Evolutionary conservation across 1,140 invertebrate species (phyloP), one percentile per base, ranked within the genome.

Genomic region (Bactericera cockerelli): DNA sequence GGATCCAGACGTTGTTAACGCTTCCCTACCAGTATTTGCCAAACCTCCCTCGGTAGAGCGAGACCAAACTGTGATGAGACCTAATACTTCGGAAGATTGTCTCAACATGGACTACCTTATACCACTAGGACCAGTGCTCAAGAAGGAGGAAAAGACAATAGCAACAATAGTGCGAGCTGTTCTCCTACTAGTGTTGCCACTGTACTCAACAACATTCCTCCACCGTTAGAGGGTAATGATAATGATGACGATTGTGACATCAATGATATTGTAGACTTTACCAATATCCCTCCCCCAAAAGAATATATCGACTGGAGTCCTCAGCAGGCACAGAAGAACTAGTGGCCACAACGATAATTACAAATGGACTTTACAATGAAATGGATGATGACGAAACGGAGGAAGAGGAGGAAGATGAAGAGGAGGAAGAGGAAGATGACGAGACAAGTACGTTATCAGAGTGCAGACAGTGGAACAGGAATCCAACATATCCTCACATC

Each of bases 1-100:
- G 79, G 86, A 57, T 57, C 56, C 56, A 57, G 56, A 57, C 36
- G 56, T 57, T 3, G 33, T 57, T 13, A 57, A 33, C 19, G 26
- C 56, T 6, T 33, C 56, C 14, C 26, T 57, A 10, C 56, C 56
- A 4, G 26, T 57, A 14, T 57, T 57, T 33, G 26, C 26, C 3
- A 26, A 33, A 19, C 56, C 56, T 31, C 56, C 56, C 19, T 57
- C 56, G 4, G 26, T 33, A 31, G 56, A 57, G 21, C 24, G 26
- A 19, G 56, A 57, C 19, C 26, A 26, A 31, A 57, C 56, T 33
- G 31, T 57, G 26, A 57, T 57, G 56, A 57, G 56, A 57, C 56
- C 56, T 4, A 33, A 26, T 16, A 28, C 25, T 11, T 31, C 26
- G 19, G 56, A 57, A 16, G 56, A 57, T 2, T 57, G 56, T 31